Conservation (phyloP, 2,113 vertebrate species). For the Ramphastos sulfuratus region DNA sequence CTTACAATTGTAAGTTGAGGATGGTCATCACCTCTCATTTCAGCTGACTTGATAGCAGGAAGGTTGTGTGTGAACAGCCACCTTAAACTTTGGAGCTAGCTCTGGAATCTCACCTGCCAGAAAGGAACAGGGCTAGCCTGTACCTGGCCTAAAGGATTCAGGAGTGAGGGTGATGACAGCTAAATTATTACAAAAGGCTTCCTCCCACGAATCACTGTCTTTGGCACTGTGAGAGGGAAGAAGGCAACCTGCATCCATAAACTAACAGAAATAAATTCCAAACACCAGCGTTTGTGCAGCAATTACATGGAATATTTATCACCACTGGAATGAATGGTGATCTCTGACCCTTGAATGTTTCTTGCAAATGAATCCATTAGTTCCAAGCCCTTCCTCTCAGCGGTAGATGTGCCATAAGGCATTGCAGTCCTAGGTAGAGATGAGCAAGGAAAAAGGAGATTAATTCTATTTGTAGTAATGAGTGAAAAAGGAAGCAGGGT, state of each 20-base stretch:
- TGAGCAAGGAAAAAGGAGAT: slow-evolving; percentile 15
- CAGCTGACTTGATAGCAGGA: neutral
- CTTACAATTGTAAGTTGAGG: neutral
- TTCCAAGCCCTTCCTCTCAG: slow-evolving; percentile 33
- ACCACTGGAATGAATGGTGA: slow-evolving; percentile 9
- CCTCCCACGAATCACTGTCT: neutral
- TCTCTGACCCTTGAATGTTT: slow-evolving; percentile 17
- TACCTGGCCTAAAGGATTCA: slow-evolving; percentile 4
- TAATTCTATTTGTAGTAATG: neutral
- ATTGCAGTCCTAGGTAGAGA: neutral
- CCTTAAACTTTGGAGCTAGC: slow-evolving; percentile 29
- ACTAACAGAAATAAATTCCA: slow-evolving; percentile 56
- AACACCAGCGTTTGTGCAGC: slow-evolving; percentile 23
- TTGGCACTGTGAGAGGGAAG: neutral
- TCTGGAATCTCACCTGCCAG: slow-evolving; percentile 17
- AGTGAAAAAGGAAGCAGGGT: slow-evolving; percentile 26
- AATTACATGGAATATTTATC: slow-evolving; percentile 37
- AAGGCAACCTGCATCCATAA: neutral
- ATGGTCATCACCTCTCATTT: neutral
- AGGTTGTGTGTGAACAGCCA: neutral
- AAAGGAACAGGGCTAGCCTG: neutral
- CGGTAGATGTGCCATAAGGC: neutral
- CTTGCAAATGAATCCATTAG: slow-evolving; percentile 30
- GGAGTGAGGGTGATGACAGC: slow-evolving; percentile 39
- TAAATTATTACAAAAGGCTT: slow-evolving; percentile 26